A percentile compares a stretch with the other conserved stretches of the same genome.
These are phyloP conservation scores for Cyphomyrus discorhynchus DNA, from an alignment of 2,113 vertebrate genomes.

Conservation along the genomic window DNA sequence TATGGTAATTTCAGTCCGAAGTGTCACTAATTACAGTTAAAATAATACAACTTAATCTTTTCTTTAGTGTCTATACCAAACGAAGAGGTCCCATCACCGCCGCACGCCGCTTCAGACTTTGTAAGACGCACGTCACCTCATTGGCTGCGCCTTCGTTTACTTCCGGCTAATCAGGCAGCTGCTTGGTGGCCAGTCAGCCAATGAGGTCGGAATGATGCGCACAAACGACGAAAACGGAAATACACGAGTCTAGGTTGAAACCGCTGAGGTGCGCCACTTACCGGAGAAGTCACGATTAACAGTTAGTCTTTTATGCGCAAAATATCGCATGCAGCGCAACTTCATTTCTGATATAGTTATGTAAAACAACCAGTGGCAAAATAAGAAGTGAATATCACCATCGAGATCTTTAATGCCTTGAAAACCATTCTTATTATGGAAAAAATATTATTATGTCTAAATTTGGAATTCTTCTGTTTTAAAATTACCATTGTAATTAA, in stretches of 20 bases:
- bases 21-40: not conserved
- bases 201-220: conserved; percentile 29
- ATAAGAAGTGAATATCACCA: not conserved
- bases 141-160: conserved; percentile 41
- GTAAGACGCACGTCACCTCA: conserved; percentile 55
- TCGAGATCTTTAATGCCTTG: not conserved
- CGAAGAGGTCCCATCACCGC: not conserved
- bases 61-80: not conserved
- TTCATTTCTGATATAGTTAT: not conserved
- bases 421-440: not conserved
- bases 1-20: not conserved
- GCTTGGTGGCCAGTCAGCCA: conserved; percentile 27
- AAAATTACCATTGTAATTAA: not conserved
- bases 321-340: not conserved
- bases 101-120: conserved; percentile 39
- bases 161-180: conserved; percentile 38
- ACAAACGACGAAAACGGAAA: conserved; percentile 53
- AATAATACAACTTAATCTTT: not conserved
- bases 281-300: not conserved
- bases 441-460: not conserved
- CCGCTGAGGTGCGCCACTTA: not conserved
- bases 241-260: not conserved
- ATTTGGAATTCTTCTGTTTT: not conserved
- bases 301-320: not conserved
- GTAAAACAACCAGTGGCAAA: not conserved